Evolutionary conservation across 1,140 invertebrate genomes (phyloP), one percentile per base, ranked within the genome.

Genomic region (Bradynema listronoti): DNA sequence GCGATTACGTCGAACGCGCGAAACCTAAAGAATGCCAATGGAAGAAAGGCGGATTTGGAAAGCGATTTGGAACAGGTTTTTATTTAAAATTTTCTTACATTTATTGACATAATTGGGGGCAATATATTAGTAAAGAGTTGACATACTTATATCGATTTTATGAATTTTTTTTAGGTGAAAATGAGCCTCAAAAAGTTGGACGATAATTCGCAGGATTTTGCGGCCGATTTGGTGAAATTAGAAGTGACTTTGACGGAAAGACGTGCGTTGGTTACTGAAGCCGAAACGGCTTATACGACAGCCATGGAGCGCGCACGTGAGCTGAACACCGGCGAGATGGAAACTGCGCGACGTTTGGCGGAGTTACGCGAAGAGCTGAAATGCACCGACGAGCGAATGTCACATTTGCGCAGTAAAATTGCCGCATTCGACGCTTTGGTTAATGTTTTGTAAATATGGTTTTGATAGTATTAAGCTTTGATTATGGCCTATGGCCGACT

Each of bases 1-100:
- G 87, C 85, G 2, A 85, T 90, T 16, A 90, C 87, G 73, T 87
- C 88, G 7, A 84, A 87, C 0, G 83, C 87, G 71, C 41, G 78
- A 47, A 77, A 75, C 53, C 50, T 79, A 11, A 65, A 61, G 27
- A 79, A 79, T 58, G 30, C 60, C 0, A 81, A 85, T 62, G 84
- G 86, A 33, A 84, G 85, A 25, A 47, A 60, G 16, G 24, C 22
- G 25, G 56, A 68, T 32, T 56, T 68, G 62, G 46, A 67, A 34
- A 29, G 24, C 45, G 61, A 73, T 68, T 27, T 82, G 89, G 41
- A 78, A 83, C 53, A 84, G 66, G 82, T n/a, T 47, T 47, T 9
- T 47, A 6, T 57, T 27, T 7, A 46, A 16, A n/a, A n/a, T n/a
- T n/a, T n/a, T n/a, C n/a, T n/a, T n/a, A n/a, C n/a, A n/a, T n/a